phyloP scores from a whole-genome alignment of 2,888 invertebrate genomes.

The Troilus luridus region DNA sequence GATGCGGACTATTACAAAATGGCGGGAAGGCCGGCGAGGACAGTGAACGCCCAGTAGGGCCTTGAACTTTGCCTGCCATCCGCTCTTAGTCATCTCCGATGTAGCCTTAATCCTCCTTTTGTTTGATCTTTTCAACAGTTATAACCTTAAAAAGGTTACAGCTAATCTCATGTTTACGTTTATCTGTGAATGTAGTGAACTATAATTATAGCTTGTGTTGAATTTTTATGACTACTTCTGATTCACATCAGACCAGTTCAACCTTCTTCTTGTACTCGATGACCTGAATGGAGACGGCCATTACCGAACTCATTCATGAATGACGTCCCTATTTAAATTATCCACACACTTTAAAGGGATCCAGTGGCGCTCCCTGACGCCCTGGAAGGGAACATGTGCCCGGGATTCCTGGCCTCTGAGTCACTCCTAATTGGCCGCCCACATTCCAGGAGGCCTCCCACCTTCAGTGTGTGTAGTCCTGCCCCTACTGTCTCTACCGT shows the following conservation, averaged over 20 bases:
- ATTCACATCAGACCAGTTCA: too few species aligned
- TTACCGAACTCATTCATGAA: background rate
- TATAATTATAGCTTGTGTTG: too few species aligned
- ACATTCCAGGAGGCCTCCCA: constrained; percentile 36
- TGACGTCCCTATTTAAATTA: background rate
- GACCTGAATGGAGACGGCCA: background rate
- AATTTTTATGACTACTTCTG: background rate
- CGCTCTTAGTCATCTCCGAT: background rate
- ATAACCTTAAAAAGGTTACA: too few species aligned
- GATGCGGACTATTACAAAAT: background rate
- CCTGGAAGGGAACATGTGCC: constrained; percentile 40
- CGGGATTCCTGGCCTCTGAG: constrained; percentile 23
- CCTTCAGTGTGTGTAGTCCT: background rate
- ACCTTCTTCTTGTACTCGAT: too few species aligned
- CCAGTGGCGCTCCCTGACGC: background rate
- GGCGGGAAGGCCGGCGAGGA: background rate
- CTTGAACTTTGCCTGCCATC: constrained; percentile 15
- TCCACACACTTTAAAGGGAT: background rate
- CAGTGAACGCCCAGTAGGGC: background rate
- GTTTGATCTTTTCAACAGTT: background rate
- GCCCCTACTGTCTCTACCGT: background rate
- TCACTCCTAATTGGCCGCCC: constrained; percentile 26
- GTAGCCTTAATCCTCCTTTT: background rate
- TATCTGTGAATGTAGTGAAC: too few species aligned
- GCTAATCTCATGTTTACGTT: too few species aligned